Percentiles rank a stretch among this genome's conserved stretches.
Conservation (phyloP, 2,797 vertebrate genomes). For the Schizothorax lantsangensis region DNA sequence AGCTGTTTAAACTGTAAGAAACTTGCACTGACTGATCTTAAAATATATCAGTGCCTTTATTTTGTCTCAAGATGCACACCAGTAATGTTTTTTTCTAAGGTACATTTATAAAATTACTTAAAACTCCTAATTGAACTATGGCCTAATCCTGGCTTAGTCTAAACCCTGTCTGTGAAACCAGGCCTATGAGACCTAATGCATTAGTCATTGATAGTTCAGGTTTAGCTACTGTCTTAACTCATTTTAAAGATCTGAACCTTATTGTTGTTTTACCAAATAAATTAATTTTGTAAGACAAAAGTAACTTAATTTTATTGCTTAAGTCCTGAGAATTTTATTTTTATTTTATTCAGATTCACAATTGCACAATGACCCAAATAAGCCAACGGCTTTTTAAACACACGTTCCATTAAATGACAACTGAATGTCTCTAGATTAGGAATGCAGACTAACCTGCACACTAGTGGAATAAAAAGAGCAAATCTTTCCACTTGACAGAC, state of each 20-base stretch:
- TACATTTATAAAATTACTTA: too few relatives aligned
- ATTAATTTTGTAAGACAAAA: too few relatives aligned
- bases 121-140: too few relatives aligned
- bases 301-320: not conserved
- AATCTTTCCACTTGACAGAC: not conserved
- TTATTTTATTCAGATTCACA: not conserved
- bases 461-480: not conserved
- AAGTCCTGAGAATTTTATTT: not conserved
- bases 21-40: too few relatives aligned
- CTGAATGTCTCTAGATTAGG: not conserved
- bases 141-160: too few relatives aligned
- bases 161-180: too few relatives aligned
- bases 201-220: not conserved
- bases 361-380: not conserved
- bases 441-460: constrained; percentile 10
- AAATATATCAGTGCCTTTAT: too few relatives aligned
- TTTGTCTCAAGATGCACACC: too few relatives aligned
- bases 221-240: not conserved
- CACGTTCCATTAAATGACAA: not conserved
- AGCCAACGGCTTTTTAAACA: not conserved
- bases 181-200: not conserved
- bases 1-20: too few relatives aligned
- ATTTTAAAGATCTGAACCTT: not conserved
- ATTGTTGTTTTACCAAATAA: not conserved
- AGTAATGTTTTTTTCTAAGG: too few relatives aligned